phyloP scores from a whole-genome alignment of 2,113 vertebrate genomes.

The Oryzias curvinotus region DNA sequence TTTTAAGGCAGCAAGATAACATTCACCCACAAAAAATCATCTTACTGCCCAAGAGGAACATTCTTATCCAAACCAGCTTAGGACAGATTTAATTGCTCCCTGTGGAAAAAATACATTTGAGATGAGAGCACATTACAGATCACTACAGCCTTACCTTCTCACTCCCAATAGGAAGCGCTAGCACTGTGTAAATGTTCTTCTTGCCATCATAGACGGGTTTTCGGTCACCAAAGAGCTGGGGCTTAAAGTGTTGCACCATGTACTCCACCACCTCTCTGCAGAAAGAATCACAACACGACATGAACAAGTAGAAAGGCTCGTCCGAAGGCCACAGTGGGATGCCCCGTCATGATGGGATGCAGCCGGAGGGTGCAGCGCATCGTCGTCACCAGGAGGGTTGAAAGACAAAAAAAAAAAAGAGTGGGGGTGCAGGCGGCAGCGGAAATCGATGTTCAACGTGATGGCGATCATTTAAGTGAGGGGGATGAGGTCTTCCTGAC shows the following conservation, averaged over 20 bases:
- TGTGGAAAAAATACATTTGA: not conserved
- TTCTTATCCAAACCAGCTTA: not conserved
- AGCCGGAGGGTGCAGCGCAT: slow-evolving; percentile 59
- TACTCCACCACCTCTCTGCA: slow-evolving; percentile 98
- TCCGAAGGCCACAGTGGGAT: slow-evolving; percentile 24
- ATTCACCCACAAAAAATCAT: not conserved
- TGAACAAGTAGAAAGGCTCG: slow-evolving; percentile 22
- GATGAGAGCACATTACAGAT: not conserved
- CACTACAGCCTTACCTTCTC: slow-evolving; percentile 84
- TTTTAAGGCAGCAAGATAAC: not conserved
- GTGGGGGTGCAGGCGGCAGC: slow-evolving; percentile 27
- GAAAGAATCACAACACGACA: slow-evolving; percentile 11
- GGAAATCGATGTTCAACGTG: slow-evolving; percentile 29
- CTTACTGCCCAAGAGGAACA: not conserved
- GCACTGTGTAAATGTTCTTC: slow-evolving; percentile 99
- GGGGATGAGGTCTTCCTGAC: slow-evolving; percentile 35
- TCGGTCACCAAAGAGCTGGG: slow-evolving; percentile 96
- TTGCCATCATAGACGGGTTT: slow-evolving; percentile 98
- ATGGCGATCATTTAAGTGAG: slow-evolving; percentile 53
- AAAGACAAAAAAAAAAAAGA: slow-evolving; percentile 47
- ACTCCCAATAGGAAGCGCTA: slow-evolving; percentile 94
- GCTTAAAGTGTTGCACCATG: slow-evolving; percentile 99
- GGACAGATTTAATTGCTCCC: slow-evolving; percentile 12
- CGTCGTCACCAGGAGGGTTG: slow-evolving; percentile 31
- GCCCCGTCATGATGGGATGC: slow-evolving; percentile 34